phyloP scores from a whole-genome alignment of 2,113 vertebrate species.

The Tauraco erythrolophus region DNA sequence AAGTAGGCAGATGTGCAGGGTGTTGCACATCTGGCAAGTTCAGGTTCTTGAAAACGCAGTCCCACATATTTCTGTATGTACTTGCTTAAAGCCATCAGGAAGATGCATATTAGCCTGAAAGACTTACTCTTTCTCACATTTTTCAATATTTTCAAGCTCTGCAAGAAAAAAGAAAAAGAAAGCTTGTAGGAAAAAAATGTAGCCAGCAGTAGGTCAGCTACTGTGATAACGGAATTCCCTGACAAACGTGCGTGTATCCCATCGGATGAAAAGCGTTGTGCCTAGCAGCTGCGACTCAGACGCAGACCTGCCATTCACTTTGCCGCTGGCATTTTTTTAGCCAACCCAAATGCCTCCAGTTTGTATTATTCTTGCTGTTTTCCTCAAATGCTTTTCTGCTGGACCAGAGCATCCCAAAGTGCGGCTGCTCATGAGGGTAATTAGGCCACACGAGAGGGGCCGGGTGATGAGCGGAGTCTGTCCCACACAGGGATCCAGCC shows the following conservation, averaged over 20 bases:
- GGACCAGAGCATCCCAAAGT: not conserved
- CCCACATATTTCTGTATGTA: not conserved
- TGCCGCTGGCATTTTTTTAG: not conserved
- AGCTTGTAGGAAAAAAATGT: not conserved
- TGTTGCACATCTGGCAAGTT: not conserved
- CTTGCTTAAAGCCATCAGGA: not conserved
- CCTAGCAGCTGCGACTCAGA: not conserved
- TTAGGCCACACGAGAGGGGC: not conserved
- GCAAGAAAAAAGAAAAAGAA: not conserved
- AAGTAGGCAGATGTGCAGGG: fast-evolving
- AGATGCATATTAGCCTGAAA: not conserved
- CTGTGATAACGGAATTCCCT: not conserved
- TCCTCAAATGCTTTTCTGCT: not conserved
- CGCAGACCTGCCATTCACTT: not conserved
- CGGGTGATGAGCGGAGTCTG: not conserved
- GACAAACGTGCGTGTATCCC: not conserved
- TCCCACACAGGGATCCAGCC: not conserved
- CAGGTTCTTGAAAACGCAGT: not conserved
- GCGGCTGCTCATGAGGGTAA: not conserved
- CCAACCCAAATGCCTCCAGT: not conserved
- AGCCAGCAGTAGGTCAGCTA: not conserved
- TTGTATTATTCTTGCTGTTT: not conserved
- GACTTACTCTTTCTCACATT: constrained; percentile 84
- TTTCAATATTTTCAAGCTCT: constrained; percentile 83
- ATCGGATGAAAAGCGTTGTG: fast-evolving